Base-by-base conservation (phyloP, 2,797 vertebrate genomes). In the Squalus acanthias region DNA sequence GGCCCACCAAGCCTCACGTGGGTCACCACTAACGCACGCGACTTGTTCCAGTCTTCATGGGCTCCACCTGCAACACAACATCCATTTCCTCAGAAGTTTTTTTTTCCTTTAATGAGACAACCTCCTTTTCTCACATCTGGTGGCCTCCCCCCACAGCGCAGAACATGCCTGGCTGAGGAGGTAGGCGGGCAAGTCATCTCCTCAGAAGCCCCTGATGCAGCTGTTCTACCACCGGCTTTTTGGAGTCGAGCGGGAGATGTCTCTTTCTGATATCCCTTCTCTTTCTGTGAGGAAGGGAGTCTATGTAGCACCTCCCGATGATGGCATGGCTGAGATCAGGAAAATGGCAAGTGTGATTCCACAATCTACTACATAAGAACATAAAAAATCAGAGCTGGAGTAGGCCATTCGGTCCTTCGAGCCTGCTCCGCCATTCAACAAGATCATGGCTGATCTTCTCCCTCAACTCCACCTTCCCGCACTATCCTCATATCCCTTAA, bases 21-120 rank as follows among this genome's bases (percentile, higher is more conserved):
- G 33, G 99, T 99, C 96, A 99, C 98, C 97, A 99, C 99, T 26
- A 99, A 97, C 0, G 99, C 99, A 92, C 99, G 98, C 57, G 99
- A 98, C 97, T 99, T 99, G 97, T 99, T 99, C 98, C 98, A 98
- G 96, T 99, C 99, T 96, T 99, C 99, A 5, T 99, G 99, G 87
- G 98, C 98, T 12, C 99, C 99, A 93, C 99, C 99, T 99, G 97
- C 1, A 98, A 97, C 7, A 72, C 97, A 97, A 97, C 0, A 87
- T 65, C 33, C 89, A 93, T 93, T 93, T 67, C n/a, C 63, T 93
- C 91, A 93, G n/a, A 46, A 63, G 17, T 20, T 85, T 67, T 46
- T 63, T 63, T 4, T 53, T 2, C 12, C 33, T 63, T 91, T n/a
- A 93, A 39, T 69, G 65, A 93, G n/a, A 69, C 8, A 46, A 22